Evolutionary conservation across 2,113 vertebrate genomes (phyloP).

Genomic region (Boleophthalmus pectinirostris): DNA sequence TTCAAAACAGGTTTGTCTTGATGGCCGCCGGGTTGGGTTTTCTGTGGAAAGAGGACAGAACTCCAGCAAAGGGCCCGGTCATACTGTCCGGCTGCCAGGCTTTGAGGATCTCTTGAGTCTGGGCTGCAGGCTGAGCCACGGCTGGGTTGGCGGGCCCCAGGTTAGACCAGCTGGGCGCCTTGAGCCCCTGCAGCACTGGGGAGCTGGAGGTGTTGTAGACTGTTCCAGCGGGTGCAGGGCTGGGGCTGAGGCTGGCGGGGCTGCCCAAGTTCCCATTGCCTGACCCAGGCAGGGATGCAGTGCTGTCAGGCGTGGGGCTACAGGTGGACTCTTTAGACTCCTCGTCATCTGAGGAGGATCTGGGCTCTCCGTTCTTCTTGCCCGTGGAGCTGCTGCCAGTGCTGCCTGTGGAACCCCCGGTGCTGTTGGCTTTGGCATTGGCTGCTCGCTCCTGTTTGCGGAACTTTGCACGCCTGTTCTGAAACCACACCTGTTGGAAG

Average conservation of each 20-base stretch:
- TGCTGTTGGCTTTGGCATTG: conserved; percentile 82
- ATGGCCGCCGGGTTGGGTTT: conserved; percentile 83
- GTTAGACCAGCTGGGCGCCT: conserved; percentile 85
- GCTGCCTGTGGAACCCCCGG: conserved; percentile 54
- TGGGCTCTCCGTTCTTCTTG: conserved; percentile 82
- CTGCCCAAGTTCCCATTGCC: conserved; percentile 81
- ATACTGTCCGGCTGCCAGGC: conserved; percentile 93
- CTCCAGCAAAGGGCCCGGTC: conserved; percentile 91
- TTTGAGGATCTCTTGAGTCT: conserved; percentile 88
- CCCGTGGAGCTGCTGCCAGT: conserved; percentile 54
- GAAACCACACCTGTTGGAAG: conserved; percentile 90
- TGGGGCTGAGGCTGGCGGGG: conserved; percentile 89
- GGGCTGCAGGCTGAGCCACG: conserved; percentile 70
- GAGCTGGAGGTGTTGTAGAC: conserved; percentile 78
- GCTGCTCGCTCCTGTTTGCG: conserved; percentile 94
- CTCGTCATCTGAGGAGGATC: conserved; percentile 90
- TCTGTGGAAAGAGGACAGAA: conserved; percentile 94
- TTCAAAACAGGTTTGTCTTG: conserved; percentile 95
- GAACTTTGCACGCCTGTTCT: conserved; percentile 95
- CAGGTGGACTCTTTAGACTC: conserved; percentile 96
- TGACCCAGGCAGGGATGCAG: conserved; percentile 87
- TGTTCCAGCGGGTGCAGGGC: conserved; percentile 77
- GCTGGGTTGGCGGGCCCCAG: conserved; percentile 80
- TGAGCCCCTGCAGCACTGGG: conserved; percentile 83
- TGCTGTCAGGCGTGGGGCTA: conserved; percentile 96